A percentile compares a stretch with the other conserved stretches of the same genome.
These are phyloP conservation scores for Glossophaga mutica DNA, from an alignment of 2,797 vertebrate genomes.

Conservation along the genomic window DNA sequence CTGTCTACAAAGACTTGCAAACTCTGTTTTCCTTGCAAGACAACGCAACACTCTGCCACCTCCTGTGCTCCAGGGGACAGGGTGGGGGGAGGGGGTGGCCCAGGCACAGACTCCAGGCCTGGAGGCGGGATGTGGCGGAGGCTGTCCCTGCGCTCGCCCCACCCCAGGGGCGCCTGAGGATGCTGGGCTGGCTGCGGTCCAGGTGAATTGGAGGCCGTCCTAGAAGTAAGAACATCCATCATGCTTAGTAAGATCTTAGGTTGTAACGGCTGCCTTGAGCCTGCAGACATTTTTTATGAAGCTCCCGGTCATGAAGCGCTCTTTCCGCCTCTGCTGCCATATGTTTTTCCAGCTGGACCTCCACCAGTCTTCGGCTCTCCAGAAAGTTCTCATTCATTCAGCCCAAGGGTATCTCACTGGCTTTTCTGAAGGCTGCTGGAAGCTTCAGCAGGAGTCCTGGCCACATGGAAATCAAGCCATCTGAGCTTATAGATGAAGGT, in stretches of 20 bases:
- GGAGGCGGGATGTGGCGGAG: not conserved
- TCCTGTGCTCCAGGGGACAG: not conserved
- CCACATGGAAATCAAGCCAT: not conserved
- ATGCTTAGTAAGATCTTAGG: not conserved
- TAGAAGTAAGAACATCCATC: constrained; percentile 19
- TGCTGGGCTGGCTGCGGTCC: not conserved
- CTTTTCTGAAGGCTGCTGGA: not conserved
- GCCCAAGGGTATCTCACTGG: not conserved
- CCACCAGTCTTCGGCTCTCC: not conserved
- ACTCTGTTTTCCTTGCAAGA: not conserved
- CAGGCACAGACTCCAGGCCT: not conserved
- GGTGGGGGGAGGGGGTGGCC: not conserved
- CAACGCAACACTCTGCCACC: not conserved
- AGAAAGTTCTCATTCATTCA: constrained; percentile 54
- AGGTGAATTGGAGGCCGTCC: not conserved
- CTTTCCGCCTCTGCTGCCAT: constrained; percentile 41
- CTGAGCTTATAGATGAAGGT: not conserved
- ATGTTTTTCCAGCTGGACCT: constrained; percentile 61
- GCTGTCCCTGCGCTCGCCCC: not conserved
- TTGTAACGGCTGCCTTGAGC: not conserved
- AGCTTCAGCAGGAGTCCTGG: not conserved
- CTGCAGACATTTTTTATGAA: constrained; percentile 4
- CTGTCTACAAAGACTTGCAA: not conserved
- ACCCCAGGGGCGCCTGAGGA: not conserved
- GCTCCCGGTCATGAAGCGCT: not conserved